phyloP scores from a whole-genome alignment of 2,888 invertebrate genomes.

The Cryptocephalus primarius region DNA sequence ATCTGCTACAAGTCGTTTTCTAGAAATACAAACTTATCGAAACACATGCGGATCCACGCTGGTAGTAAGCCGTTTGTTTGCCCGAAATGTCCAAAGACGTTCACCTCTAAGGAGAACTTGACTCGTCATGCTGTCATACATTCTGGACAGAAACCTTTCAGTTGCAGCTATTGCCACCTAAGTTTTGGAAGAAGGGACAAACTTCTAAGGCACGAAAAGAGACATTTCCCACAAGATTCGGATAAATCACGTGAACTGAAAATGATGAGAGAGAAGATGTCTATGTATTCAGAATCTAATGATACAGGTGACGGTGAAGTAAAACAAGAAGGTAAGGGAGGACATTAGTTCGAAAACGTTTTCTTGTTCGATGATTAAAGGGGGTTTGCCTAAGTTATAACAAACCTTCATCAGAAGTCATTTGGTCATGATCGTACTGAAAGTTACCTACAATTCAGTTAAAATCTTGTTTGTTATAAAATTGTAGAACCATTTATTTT shows the following conservation, averaged over 20 bases:
- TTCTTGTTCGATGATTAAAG: too few relatives aligned
- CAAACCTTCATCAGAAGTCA: too few relatives aligned
- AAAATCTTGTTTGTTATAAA: too few relatives aligned
- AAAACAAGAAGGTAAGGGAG: constrained; percentile 14
- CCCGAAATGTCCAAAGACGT: constrained; percentile 60
- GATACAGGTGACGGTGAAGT: constrained; percentile 9
- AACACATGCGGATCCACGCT: constrained; percentile 61
- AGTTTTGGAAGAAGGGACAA: constrained; percentile 61
- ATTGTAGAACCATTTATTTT: too few relatives aligned
- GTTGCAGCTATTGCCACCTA: constrained; percentile 53
- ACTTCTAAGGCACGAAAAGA: constrained; percentile 52
- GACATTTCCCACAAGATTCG: constrained; percentile 42
- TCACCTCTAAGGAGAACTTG: constrained; percentile 57
- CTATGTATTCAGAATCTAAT: constrained; percentile 13
- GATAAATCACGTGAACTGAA: constrained; percentile 29
- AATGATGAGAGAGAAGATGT: constrained; percentile 27
- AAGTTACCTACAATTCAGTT: too few relatives aligned
- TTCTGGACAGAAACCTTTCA: constrained; percentile 53
- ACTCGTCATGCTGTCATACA: constrained; percentile 57
- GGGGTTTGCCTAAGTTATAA: too few relatives aligned
- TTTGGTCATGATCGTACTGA: too few relatives aligned
- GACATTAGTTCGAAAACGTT: background rate
- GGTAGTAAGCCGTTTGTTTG: constrained; percentile 63
- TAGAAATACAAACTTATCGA: constrained; percentile 64
- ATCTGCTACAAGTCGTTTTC: constrained; percentile 67